Conservation (phyloP, 1,140 invertebrate species). For the Bombus confusus region DNA sequence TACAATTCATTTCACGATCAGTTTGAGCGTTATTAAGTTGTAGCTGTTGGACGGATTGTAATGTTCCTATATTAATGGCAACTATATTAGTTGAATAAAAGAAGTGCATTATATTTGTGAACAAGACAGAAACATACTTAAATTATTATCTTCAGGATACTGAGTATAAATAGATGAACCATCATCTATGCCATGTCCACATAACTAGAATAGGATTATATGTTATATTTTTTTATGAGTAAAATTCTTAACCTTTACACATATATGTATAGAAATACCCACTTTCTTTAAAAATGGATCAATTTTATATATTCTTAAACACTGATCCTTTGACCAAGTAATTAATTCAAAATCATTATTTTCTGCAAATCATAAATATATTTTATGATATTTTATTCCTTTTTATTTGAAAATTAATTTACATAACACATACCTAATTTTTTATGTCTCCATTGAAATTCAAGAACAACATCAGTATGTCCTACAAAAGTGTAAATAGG, state of each 20-base stretch:
- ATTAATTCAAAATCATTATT: conserved; percentile 92
- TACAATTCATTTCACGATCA: conserved; percentile 75
- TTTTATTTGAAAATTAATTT: not conserved
- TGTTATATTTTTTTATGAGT: not conserved
- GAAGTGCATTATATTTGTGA: not conserved
- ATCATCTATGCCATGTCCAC: conserved; percentile 79
- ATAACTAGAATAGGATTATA: conserved; percentile 70
- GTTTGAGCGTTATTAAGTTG: conserved; percentile 76
- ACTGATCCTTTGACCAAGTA: conserved; percentile 98
- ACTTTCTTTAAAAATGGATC: conserved; percentile 91
- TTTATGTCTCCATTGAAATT: conserved; percentile 95
- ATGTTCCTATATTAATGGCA: conserved; percentile 67
- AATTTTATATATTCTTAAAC: conserved; percentile 94
- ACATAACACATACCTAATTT: conserved; percentile 77
- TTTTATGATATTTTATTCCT: conserved; percentile 9
- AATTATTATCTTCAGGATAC: conserved; percentile 78
- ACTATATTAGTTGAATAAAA: conserved; percentile 2
- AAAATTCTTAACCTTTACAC: not conserved
- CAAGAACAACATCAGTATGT: conserved; percentile 96
- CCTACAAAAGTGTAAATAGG: conserved; percentile 95
- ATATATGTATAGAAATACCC: conserved; percentile 27
- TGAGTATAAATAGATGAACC: conserved; percentile 76
- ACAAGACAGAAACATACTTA: conserved; percentile 66
- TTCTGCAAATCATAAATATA: conserved; percentile 76
- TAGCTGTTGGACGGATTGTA: conserved; percentile 78